Percentiles rank a stretch among this genome's conserved stretches.
phyloP scores from a whole-genome alignment of 2,888 invertebrate genomes.

The Tromatobia lineatoria region DNA sequence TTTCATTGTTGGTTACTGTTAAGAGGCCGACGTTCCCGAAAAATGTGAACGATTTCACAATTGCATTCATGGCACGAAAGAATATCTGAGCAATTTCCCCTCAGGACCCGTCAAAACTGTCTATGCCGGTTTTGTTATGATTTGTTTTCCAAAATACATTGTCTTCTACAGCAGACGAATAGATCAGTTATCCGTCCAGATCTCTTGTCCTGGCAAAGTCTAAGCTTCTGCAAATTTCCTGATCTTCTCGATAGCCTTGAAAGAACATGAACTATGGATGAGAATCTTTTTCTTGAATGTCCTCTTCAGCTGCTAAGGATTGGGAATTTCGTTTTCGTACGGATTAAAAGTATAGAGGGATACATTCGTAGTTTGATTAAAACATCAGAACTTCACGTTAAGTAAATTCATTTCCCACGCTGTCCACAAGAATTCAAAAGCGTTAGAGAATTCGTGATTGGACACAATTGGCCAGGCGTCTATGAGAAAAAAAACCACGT shows the following conservation, averaged over 20 bases:
- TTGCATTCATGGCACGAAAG: conserved; percentile 8
- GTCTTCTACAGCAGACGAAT: background rate
- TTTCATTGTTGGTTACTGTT: too few species aligned
- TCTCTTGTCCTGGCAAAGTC: background rate
- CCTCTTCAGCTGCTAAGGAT: conserved; percentile 55
- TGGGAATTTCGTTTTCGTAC: conserved; percentile 48
- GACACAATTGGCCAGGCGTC: conserved; percentile 22
- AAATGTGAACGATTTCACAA: background rate
- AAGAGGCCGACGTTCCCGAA: too few species aligned
- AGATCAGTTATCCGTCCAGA: conserved; percentile 2
- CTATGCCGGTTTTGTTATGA: background rate
- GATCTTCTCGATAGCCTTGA: background rate
- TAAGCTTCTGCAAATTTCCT: background rate
- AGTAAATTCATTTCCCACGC: conserved; percentile 66
- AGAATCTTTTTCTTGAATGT: background rate
- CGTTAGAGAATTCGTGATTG: conserved; percentile 54
- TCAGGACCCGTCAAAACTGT: background rate
- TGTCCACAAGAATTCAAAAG: conserved; percentile 44
- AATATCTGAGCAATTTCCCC: background rate
- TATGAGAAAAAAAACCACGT: conserved; percentile 57
- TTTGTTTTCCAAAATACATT: background rate
- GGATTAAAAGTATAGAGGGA: conserved; percentile 68
- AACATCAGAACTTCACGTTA: conserved; percentile 62
- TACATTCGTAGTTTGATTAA: conserved; percentile 16
- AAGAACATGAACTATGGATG: conserved; percentile 21